phyloP scores from a whole-genome alignment of 2,888 invertebrate species.

The Chymomyza procnemis region DNA sequence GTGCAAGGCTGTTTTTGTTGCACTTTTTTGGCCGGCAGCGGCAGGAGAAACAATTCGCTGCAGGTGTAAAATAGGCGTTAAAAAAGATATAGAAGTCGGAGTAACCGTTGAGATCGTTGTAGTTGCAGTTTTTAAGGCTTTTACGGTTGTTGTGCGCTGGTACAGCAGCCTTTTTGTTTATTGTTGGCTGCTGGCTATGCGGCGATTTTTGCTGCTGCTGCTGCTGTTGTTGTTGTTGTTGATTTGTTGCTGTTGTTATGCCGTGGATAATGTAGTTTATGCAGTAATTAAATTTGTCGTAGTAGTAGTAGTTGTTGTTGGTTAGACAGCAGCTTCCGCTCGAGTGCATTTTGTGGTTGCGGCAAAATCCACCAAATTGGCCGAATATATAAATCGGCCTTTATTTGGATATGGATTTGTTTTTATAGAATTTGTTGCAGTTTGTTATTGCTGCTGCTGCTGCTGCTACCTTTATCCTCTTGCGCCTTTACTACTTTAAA shows the following conservation, averaged over 20 bases:
- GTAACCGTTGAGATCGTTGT: conserved; percentile 57
- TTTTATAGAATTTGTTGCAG: conserved; percentile 6
- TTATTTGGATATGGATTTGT: conserved; percentile 28
- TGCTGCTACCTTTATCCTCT: conserved; percentile 9
- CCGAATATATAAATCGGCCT: conserved; percentile 50
- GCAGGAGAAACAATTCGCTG: conserved; percentile 14
- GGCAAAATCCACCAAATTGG: conserved; percentile 57
- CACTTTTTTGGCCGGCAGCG: conserved; percentile 30
- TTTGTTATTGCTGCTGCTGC: conserved; percentile 1
- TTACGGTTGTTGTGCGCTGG: conserved; percentile 35
- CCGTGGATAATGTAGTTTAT: conserved; percentile 1
- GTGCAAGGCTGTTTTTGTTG: conserved; percentile 36
- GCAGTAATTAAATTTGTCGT: conserved; percentile 27
- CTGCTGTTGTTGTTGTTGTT: conserved; percentile 10
- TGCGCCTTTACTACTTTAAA: conserved; percentile 4
- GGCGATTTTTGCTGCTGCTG: conserved; percentile 10
- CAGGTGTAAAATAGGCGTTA: conserved; percentile 1
- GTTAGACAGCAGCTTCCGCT: conserved; percentile 64
- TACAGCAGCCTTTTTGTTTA: conserved; percentile 17
- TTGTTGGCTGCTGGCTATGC: background rate
- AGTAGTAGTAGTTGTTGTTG: conserved; percentile 44
- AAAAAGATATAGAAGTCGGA: background rate
- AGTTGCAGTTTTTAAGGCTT: conserved; percentile 1
- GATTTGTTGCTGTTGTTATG: conserved; percentile 26
- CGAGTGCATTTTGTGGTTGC: conserved; percentile 74